Percentiles rank a stretch among this genome's conserved stretches.
Conservation (phyloP, 2,113 vertebrate species). For the Empidonax traillii region DNA sequence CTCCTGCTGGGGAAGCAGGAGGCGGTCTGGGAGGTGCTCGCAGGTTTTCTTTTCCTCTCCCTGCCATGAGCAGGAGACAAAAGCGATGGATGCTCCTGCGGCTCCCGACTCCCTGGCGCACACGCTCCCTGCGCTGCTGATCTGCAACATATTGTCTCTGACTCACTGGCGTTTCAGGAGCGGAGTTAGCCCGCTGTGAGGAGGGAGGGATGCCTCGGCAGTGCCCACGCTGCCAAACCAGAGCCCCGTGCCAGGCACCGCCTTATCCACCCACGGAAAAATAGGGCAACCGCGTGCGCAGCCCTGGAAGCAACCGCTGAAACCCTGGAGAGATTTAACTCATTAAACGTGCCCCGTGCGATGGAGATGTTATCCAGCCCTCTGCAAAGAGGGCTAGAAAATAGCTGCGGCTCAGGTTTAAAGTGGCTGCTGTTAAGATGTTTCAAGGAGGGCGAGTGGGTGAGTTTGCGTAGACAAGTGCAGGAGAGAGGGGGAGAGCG, state of each 20-base stretch:
- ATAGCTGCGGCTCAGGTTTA: not conserved
- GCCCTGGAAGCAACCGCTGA: not conserved
- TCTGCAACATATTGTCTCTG: not conserved
- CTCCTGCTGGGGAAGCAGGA: not conserved
- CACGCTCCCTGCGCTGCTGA: not conserved
- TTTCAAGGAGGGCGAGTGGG: not conserved
- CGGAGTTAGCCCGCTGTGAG: not conserved
- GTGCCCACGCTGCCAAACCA: not conserved
- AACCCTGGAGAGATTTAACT: not conserved
- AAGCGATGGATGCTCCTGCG: not conserved
- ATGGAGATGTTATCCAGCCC: slow-evolving; percentile 3
- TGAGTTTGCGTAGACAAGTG: not conserved
- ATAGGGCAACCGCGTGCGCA: not conserved
- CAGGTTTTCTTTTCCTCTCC: not conserved
- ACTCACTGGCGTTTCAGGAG: not conserved
- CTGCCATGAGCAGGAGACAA: not conserved
- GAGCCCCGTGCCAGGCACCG: not conserved
- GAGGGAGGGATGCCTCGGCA: not conserved
- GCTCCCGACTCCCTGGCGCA: not conserved
- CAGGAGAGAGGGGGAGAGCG: not conserved
- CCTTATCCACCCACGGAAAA: not conserved
- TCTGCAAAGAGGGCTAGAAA: not conserved
- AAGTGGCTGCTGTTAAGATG: not conserved
- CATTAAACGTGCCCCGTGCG: not conserved
- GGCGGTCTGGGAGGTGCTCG: not conserved